Evolutionary conservation across 1,140 invertebrate genomes (phyloP), one percentile per base, ranked within the genome.

Genomic region (Oryctes rhinoceros): DNA sequence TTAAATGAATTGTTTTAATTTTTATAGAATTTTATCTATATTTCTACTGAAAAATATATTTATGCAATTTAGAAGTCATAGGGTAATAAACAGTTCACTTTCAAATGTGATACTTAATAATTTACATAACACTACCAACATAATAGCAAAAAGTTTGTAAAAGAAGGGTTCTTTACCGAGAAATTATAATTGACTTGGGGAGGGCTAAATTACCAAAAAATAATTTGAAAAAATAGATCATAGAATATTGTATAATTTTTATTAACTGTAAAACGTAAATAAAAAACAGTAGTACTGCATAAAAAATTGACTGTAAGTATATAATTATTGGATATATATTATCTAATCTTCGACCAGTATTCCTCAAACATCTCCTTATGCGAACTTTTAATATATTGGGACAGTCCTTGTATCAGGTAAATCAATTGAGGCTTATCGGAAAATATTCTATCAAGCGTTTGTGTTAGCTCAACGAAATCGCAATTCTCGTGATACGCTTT

Each of bases 341-440:
- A 24, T 81, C 74, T 81, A 79, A 85, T 80, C 80, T 82, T 88
- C 86, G 89, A 87, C 87, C 89, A 90, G 84, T 90, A 90, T 82
- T 86, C 84, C 84, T 90, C 89, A 85, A 91, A 92, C 49, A 82
- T 81, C 10, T 76, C 67, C 86, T 91, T 91, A 84, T 92, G 90
- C 78, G 89, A 86, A 48, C 89, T 88, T 84, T 90, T 91, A 9
- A 92, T 81, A 86, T 90, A 92, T 53, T 90, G 89, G 48, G 90
- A 89, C 88, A 92, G 91, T 81, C 91, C 92, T 83, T 88, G 88
- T 62, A 93, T 89, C 79, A 94, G 88, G 87, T 93, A 91, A 80
- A 89, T 89, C 67, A 90, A 81, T 80, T 88, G 87, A 62, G 86
- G 88, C 80, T 89, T 87, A 30, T 78, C 78, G 10, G 90, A 85